Base-by-base conservation (phyloP, 2,113 vertebrate genomes). In the Monarcha castaneiventris region DNA sequence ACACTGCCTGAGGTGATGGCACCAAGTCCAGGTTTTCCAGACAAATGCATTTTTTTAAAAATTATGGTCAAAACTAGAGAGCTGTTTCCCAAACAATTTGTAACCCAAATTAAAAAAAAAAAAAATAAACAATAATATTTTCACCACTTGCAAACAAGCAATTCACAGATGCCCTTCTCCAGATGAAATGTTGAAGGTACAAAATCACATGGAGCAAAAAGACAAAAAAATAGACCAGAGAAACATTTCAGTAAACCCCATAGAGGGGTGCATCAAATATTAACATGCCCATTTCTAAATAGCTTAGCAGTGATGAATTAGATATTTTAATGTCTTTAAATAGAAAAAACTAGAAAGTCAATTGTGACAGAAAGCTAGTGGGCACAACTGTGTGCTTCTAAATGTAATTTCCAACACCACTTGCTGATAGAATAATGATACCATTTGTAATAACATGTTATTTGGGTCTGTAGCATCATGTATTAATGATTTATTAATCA, bases 401-500 rank as follows among this genome's bases (percentile, higher is more conserved):
- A 83, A 85, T 58, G 27, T 61, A 58, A 95, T 87, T 91, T 84
- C 63, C 72, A 81, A 23, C 19, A 48, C 23, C 27, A n/a, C 39
- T 82, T 93, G 39, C 55, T 83, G 55, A 51, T 58, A 85, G 49
- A 89, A 80, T 86, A 82, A 61, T 74, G 7, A 73, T 27, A 46
- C 8, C 20, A 41, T 83, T 85, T 63, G 35, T 35, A 85, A 84
- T n/a, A 84, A 4, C 30, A 86, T 90, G 18, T 85, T 95, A 71
- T 77, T 77, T 80, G 9, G 5, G 13, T 74, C 43, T 86, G 33
- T 90, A 91, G 51, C 20, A 77, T 56, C 9, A 21, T n/a, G 5
- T 71, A 76, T 58, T 91, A 87, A 91, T 85, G 84, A 88, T 93
- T 77, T 94, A 67, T 77, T 87, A 83, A 77, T 35, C n/a, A 87